phyloP scores from a whole-genome alignment of 2,113 vertebrate species.

The Puffinus mauretanicus region DNA sequence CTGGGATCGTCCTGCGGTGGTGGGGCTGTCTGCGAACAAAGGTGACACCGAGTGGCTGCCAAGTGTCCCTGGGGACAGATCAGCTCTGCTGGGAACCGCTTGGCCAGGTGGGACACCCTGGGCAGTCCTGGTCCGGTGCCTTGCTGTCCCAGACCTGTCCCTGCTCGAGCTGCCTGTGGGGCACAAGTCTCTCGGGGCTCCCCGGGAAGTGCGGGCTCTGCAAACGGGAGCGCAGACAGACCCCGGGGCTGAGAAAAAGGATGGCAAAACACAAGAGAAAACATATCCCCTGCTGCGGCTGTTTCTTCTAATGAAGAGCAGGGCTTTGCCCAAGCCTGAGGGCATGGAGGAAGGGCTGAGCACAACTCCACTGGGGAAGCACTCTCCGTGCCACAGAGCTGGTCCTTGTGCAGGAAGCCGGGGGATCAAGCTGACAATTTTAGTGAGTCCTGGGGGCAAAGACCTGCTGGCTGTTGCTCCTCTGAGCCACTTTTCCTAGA shows the following conservation, averaged over 20 bases:
- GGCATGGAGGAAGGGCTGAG: neutral
- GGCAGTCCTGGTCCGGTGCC: accelerated
- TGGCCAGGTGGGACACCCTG: neutral
- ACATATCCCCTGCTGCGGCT: slow-evolving; percentile 10
- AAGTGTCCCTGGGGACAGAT: neutral
- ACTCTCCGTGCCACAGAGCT: neutral
- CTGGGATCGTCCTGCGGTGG: accelerated
- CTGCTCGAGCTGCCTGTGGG: accelerated
- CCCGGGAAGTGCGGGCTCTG: neutral
- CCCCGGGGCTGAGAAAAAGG: neutral
- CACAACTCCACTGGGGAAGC: neutral
- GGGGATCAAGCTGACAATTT: neutral
- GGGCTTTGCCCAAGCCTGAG: neutral
- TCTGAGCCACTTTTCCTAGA: neutral
- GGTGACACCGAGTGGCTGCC: neutral
- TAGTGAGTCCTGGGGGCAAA: neutral
- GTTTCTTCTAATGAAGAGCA: slow-evolving; percentile 15
- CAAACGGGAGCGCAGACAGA: neutral
- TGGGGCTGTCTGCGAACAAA: accelerated
- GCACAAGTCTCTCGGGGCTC: neutral
- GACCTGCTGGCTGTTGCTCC: neutral
- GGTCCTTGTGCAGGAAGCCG: neutral
- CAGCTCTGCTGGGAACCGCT: neutral
- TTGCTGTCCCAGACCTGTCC: neutral
- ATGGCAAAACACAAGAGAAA: neutral